phyloP scores from a whole-genome alignment of 2,888 invertebrate species.

The Melanostoma mellinum region DNA sequence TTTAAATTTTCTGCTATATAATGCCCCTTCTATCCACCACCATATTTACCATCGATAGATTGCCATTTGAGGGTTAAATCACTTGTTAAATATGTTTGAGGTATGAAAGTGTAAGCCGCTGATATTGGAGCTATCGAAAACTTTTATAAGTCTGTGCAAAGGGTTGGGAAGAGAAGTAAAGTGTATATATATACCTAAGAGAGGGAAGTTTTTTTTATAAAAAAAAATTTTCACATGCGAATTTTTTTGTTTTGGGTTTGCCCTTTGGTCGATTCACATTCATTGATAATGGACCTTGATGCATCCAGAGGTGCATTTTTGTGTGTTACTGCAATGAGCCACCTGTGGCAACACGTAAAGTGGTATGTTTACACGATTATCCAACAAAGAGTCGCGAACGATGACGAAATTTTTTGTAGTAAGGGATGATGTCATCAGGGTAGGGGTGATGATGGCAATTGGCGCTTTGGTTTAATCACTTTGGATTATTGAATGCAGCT shows the following conservation, averaged over 20 bases:
- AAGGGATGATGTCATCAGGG: slow-evolving; percentile 43
- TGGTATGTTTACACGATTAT: slow-evolving; percentile 73
- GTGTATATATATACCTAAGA: slow-evolving; percentile 26
- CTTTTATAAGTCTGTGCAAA: slow-evolving; percentile 31
- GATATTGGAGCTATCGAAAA: slow-evolving; percentile 73
- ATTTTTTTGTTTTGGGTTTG: slow-evolving; percentile 49
- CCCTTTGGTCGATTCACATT: slow-evolving; percentile 60
- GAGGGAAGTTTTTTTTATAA: slow-evolving; percentile 41
- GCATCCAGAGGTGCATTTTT: slow-evolving; percentile 35
- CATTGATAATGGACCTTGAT: slow-evolving; percentile 65
- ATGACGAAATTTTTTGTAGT: slow-evolving; percentile 56
- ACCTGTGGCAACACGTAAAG: slow-evolving; percentile 71
- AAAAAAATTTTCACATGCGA: slow-evolving; percentile 24
- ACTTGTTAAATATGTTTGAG: slow-evolving; percentile 73
- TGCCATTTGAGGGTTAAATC: slow-evolving; percentile 68
- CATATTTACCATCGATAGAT: slow-evolving; percentile 46
- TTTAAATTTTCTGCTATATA: slow-evolving; percentile 59
- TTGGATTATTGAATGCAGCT: slow-evolving; percentile 72
- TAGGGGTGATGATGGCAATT: slow-evolving; percentile 13
- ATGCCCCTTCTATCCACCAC: not conserved
- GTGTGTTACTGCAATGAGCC: slow-evolving; percentile 56
- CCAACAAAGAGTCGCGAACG: slow-evolving; percentile 65
- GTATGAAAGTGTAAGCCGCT: slow-evolving; percentile 72
- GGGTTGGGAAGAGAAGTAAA: slow-evolving; percentile 17
- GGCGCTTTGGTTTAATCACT: slow-evolving; percentile 55